These are phyloP conservation scores for Mesembrinibis cayennensis DNA, from an alignment of 2,113 vertebrate genomes.

Conservation along the genomic window DNA sequence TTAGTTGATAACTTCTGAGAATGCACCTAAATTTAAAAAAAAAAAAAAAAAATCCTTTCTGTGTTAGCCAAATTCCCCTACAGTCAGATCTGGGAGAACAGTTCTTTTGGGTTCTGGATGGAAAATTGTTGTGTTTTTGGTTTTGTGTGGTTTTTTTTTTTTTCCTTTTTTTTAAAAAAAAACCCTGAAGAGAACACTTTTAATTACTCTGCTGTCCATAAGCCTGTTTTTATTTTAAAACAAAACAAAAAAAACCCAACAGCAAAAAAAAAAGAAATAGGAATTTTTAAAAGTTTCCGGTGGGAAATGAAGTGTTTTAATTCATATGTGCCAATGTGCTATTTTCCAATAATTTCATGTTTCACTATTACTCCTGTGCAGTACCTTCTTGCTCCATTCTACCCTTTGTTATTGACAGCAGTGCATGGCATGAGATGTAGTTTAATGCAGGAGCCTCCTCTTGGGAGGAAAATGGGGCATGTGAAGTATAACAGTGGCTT, in stretches of 20 bases:
- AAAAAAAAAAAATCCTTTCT: background rate
- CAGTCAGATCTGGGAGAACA: background rate
- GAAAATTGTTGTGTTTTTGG: background rate
- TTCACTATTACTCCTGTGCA: background rate
- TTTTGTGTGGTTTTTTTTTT: too few relatives aligned
- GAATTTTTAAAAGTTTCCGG: background rate
- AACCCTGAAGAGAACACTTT: background rate
- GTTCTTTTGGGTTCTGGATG: background rate
- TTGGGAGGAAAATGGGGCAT: background rate
- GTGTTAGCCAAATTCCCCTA: background rate
- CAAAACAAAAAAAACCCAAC: background rate
- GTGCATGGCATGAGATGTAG: too few relatives aligned
- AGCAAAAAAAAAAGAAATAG: background rate
- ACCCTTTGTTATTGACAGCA: background rate
- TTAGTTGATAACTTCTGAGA: constrained; percentile 50
- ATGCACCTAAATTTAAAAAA: background rate
- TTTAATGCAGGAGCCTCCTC: background rate
- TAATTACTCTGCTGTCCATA: background rate
- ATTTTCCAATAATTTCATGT: background rate
- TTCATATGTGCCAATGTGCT: background rate
- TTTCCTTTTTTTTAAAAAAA: too few relatives aligned
- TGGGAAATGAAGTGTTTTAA: background rate
- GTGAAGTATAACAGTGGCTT: background rate
- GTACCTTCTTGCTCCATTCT: background rate
- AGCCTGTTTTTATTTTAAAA: background rate